Base-by-base conservation (phyloP, 2,888 invertebrate species). In the Vesta saturnalis region DNA sequence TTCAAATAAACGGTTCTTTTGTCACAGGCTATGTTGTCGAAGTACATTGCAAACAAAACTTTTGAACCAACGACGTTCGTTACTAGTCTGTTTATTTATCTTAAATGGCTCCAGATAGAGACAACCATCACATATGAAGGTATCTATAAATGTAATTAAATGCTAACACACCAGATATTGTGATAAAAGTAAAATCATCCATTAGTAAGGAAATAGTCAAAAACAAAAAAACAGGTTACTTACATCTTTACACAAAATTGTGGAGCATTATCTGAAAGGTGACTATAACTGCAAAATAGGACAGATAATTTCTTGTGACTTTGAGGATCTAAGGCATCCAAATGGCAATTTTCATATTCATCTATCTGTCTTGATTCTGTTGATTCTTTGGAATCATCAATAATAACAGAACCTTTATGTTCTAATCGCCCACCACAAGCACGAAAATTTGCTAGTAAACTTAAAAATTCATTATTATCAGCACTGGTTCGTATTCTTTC, bases 301-400 rank as follows among this genome's bases (percentile, higher is more conserved):
- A 99, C 92, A 3, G 94, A 91, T 57, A 99, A 85, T 56, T 92
- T 88, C 85, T 99, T 98, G 80, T 95, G 95, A 82, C 92, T 92
- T 70, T 88, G 89, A 0, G 94, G 91, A 75, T 94, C 92, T 18
- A 95, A 84, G 0, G 94, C 93, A 82, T 96, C 95, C 16, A 79
- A 73, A 55, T 73, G 72, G 59, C 70, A 70, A 21, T 63, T 61
- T 54, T 75, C 72, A 21, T 35, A 52, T 4, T 75, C 75, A 55
- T 62, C 75, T 71, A 55, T 80, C 79, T 1, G 16, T 54, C 54
- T 63, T 3, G 39, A 16, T 12, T 59, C 16, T 59, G 52, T 1
- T 4, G 1, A 6, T 14, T 35, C n/a, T 4, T 12, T n/a, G 15
- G 47, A 23, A n/a, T 64, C 59, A 12, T 49, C 19, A 14, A 23